phyloP scores from a whole-genome alignment of 2,797 vertebrate species.

The Glyptemys insculpta region DNA sequence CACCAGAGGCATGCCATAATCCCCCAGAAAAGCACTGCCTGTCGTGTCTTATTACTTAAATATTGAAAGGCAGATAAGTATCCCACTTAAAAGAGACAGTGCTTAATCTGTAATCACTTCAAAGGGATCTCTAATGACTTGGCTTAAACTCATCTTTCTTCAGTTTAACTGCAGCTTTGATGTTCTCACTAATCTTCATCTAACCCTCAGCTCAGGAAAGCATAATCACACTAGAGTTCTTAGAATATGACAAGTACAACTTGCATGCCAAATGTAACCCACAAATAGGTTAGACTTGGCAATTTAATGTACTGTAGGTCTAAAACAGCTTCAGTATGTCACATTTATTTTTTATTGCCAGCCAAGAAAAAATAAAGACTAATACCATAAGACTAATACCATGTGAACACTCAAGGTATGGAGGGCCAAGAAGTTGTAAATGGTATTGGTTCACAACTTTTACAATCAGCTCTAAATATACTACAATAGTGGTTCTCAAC shows the following conservation, averaged over 20 bases:
- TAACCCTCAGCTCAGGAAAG: slow-evolving; percentile 7
- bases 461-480: not conserved
- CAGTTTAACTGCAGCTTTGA: slow-evolving; percentile 70
- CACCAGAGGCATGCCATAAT: slow-evolving; percentile 10
- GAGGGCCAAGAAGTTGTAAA: not conserved
- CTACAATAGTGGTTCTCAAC: not conserved
- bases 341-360: not conserved
- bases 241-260: not conserved
- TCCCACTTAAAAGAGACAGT: slow-evolving; percentile 56
- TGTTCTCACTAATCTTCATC: slow-evolving; percentile 60
- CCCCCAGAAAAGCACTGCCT: slow-evolving; percentile 35
- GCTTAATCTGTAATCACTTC: slow-evolving; percentile 71
- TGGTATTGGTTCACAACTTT: not conserved
- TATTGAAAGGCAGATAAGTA: slow-evolving; percentile 67
- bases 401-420: not conserved
- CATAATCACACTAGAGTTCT: slow-evolving; percentile 9
- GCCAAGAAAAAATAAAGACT: not conserved
- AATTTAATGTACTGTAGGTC: not conserved
- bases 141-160: slow-evolving; percentile 62
- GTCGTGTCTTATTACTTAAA: slow-evolving; percentile 60
- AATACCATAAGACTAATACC: fast-evolving
- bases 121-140: slow-evolving; percentile 68
- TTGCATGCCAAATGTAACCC: not conserved
- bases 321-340: not conserved
- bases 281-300: not conserved